Base-by-base conservation (phyloP, 2,113 vertebrate species). In the Potamarius usumacintae region DNA sequence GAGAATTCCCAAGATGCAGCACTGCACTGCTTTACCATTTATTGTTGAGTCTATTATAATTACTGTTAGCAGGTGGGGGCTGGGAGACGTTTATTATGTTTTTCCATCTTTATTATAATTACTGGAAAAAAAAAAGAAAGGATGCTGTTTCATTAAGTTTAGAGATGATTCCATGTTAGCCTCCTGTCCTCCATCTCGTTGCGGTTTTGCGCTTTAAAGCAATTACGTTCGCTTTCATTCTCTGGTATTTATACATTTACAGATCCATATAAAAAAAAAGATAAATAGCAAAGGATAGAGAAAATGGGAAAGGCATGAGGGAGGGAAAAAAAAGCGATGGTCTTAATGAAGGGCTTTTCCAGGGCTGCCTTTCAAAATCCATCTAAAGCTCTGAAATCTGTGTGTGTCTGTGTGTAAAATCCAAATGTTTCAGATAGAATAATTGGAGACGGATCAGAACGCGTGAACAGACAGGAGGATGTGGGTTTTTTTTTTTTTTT, bases 41-140 rank as follows among this genome's bases (percentile, higher is more conserved):
- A 99, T 99, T 99, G 97, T 99, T 98, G 97, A 99, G 98, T 99
- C 98, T 99, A 97, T 99, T 99, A 99, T 99, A 99, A 99, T 99
- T 99, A 99, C 98, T 98, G 98, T 99, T 99, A 99, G 98, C 97
- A 99, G 98, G 98, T 99, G 98, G 98, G 97, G 97, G 98, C 97
- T 98, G 97, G 97, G 97, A 98, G 97, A 98, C 97, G 96, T 99
- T 99, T 99, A 99, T 99, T 99, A 98, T 99, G 98, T 99, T 99
- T 99, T 99, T 98, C 97, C 97, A 99, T 99, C 97, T 99, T 99
- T 99, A 99, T 98, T 99, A 97, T 99, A 99, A 99, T 99, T 99
- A 98, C 97, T 95, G 95, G 25, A 69, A 96, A 95, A 98, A 95
- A 98, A 98, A 98, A 98, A 99, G 97, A 98, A 99, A 98, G 97